Base-by-base conservation (phyloP, 2,113 vertebrate genomes). In the Actenoides lindsayi region DNA sequence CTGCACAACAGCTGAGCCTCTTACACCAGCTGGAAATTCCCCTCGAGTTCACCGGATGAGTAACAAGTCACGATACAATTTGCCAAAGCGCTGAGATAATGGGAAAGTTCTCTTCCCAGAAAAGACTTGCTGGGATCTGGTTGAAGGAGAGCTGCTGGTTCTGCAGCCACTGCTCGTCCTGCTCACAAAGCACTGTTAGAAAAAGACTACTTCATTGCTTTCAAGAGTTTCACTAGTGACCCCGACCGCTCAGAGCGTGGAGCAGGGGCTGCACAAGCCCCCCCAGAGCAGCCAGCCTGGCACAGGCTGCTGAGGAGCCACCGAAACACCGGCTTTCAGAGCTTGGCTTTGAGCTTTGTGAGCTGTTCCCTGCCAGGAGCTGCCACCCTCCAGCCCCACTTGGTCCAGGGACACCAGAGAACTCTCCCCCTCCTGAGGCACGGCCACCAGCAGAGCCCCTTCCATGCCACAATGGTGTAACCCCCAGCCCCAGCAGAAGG, bases 1-100 rank as follows among this genome's bases (percentile, higher is more conserved):
- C 98, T 94, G 93, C 87, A 96, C 16, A 92, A 89, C 99, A 99
- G 98, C 97, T 96, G 16, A 98, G 98, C 3, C 95, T 98, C 63
- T n/a, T 56, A 95, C 92, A 42, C 98, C 98, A 19, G 98, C 92
- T 92, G 97, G 77, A 83, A 93, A 80, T 69, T 71, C 91, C 85
- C 42, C 2, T 28, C 39, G 1, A 56, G 71, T 89, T 94, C 94
- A 90, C 83, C 68, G 63, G 90, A 86, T 86, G 85, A 75, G 86
- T 9, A 85, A 86, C 65, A 20, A 79, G 65, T 59, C 51, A 15
- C 15, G 62, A 83, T 28, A 37, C 27, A 30, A 70, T 71, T 90
- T 95, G 78, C 93, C 90, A 94, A 64, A 88, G 65, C 76, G 6
- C 83, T 89, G 90, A 94, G 89, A 77, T 87, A 71, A 96, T 88